Evolutionary conservation across 2,888 invertebrate species (phyloP), one percentile per base, ranked within the genome.

Genomic region (Lasioglossum morio): DNA sequence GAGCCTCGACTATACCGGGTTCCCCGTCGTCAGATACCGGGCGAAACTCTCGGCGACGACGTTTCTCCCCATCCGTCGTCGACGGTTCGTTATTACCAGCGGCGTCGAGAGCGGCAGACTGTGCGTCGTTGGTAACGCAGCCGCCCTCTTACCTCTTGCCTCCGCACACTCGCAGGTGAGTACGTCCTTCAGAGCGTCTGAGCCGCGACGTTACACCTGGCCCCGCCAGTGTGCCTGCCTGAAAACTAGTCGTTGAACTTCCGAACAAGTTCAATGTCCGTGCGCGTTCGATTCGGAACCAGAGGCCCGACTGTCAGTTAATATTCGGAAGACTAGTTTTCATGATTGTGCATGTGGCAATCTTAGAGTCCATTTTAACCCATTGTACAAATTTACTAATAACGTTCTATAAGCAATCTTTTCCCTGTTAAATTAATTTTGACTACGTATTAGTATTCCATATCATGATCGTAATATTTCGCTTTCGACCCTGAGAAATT

Each of bases 111-210:
- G 79, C 72, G 79, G 77, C 70, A 81, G 87, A 73, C 79, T 78
- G 75, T 74, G 77, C 84, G 81, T 79, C 87, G 84, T 81, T 80
- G 82, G 80, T 86, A 60, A 70, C 72, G 79, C 80, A 69, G 70
- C 60, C 69, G 23, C 73, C 48, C 82, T 81, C 84, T 87, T 89
- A 82, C 77, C 87, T 79, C 34, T 30, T 19, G 30, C 34, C 66
- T 34, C 81, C 79, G 70, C 66, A 79, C 66, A 34, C 69, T 73
- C 87, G 84, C 77, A 70, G 60, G 82, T 74, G 86, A 88, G 88
- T 84, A 86, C 84, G 87, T 81, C 73, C 88, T 87, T 84, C 85
- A 88, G 75, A 87, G 60, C 88, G 88, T 88, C 88, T 88, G 88
- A 81, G 87, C 86, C 82, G 60, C 76, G 84, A 70, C 77, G 77